Evolutionary conservation across 2,888 invertebrate species (phyloP), one percentile per base, ranked within the genome.

Genomic region (Gibbula magus): DNA sequence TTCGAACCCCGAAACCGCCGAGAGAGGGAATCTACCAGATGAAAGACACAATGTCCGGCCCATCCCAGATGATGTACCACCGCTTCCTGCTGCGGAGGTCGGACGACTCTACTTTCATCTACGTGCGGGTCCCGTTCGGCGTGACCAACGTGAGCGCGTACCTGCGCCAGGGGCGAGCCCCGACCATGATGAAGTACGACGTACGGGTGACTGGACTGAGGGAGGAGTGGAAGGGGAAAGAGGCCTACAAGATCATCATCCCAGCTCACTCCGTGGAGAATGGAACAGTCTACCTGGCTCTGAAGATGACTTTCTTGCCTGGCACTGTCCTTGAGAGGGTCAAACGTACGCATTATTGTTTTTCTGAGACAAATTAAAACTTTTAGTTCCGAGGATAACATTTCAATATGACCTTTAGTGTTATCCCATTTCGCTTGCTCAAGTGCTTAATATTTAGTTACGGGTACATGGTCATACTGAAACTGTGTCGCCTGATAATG

Each of bases 31-130:
- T 29, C 3, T 82, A 70, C 70, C 53, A 16, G 8, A 35, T 82
- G 51, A 78, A 61, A 13, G 79, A 80, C 66, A 82, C 77, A 18
- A 66, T 79, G 56, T 77, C 70, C 7, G 80, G 80, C 0, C 77
- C 76, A 10, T 56, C 81, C 25, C 66, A 70, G 29, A 73, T 76
- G 76, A 29, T 76, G 54, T 86, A 88, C 81, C 86, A 84, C 67
- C 81, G 85, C 13, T 85, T 87, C 79, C 22, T 77, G 10, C 78
- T 87, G 53, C 53, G 81, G 25, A 70, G 81, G 53, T 80, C 78
- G 73, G 13, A 61, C 8, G 81, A 86, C 13, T 52, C 70, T 0
- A 35, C 66, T 10, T 22, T 77, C n/a, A 45, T 75, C 18, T 75
- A 56, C 39, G 52, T 82, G 18, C 53, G 51, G 22, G n/a, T 20